A percentile compares a stretch with the other conserved stretches of the same genome.
Conservation (phyloP, 64 coral and sea anemone species). For the Stichodactyla mertensii region DNA sequence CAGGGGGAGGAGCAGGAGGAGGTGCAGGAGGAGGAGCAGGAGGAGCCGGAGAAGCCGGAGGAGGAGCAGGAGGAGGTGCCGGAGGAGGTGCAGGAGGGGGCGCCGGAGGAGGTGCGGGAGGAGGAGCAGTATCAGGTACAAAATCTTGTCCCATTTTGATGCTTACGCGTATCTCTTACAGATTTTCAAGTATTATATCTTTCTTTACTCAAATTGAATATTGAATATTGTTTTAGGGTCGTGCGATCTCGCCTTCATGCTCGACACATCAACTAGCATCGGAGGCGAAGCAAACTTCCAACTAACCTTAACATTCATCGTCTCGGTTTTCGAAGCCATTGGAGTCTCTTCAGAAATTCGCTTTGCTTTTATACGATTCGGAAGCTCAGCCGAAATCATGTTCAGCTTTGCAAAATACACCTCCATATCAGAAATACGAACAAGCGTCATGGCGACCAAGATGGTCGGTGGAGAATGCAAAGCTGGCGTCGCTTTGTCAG, state of each 20-base stretch:
- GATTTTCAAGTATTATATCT: no score
- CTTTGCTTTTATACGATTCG: constrained; percentile 69
- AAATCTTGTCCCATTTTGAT: no score
- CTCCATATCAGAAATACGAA: constrained; percentile 49
- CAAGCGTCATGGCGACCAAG: constrained; percentile 21
- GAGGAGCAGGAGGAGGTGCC: neutral
- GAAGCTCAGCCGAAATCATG: constrained; percentile 55
- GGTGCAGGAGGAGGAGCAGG: constrained; percentile 13
- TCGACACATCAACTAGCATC: constrained; percentile 35
- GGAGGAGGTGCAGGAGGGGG: constrained; percentile 16
- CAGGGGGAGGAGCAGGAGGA: neutral
- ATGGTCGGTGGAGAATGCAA: constrained; percentile 45
- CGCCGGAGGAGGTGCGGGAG: neutral
- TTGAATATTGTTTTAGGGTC: neutral
- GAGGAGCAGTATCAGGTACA: neutral
- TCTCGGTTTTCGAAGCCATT: constrained; percentile 36
- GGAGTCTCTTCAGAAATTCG: constrained; percentile 55
- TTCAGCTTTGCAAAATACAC: constrained; percentile 67
- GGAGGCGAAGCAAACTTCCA: constrained; percentile 31
- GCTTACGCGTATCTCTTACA: no score
- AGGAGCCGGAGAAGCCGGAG: neutral
- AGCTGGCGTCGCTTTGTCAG: constrained; percentile 48
- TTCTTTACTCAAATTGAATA: no score
- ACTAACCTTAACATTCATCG: constrained; percentile 12
- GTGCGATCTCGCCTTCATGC: constrained; percentile 28